Evolutionary conservation across 2,797 vertebrate genomes (phyloP).

Genomic region (Parauchenoglanis punctatus): DNA sequence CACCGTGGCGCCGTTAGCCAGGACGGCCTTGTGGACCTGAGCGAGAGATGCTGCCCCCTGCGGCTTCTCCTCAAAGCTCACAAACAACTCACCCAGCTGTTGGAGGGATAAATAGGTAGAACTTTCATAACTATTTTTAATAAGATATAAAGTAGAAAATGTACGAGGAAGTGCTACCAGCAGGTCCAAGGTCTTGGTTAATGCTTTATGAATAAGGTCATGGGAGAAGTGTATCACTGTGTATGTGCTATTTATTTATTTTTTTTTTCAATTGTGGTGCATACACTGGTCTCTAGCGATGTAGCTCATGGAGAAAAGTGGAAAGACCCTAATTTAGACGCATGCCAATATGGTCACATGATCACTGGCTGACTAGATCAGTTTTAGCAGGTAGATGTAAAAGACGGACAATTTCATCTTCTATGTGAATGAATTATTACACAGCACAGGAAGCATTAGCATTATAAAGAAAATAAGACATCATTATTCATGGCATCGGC

Average conservation of each 20-base stretch:
- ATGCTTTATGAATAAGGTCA: neutral
- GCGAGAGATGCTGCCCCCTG: slow-evolving; percentile 92
- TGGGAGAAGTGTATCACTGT: neutral
- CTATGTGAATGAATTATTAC: neutral
- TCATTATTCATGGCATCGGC: neutral
- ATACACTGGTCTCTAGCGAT: neutral
- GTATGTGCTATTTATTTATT: neutral
- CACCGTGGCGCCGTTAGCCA: slow-evolving; percentile 88
- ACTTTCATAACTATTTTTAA: neutral
- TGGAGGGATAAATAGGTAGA: neutral
- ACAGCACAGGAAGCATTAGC: neutral
- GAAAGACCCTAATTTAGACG: neutral
- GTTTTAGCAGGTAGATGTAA: neutral
- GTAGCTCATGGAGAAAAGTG: neutral
- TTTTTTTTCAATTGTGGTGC: neutral
- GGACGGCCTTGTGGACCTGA: slow-evolving; percentile 93
- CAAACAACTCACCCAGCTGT: slow-evolving; percentile 88
- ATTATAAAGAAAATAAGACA: neutral
- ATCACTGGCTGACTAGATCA: neutral
- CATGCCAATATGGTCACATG: neutral
- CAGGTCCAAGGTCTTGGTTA: neutral
- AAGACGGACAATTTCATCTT: neutral
- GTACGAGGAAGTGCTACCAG: neutral
- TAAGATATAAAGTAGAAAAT: neutral
- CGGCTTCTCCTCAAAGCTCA: slow-evolving; percentile 88